Evolutionary conservation across 2,113 vertebrate species (phyloP), one percentile per base, ranked within the genome.

Genomic region (Morphnarchus princeps): DNA sequence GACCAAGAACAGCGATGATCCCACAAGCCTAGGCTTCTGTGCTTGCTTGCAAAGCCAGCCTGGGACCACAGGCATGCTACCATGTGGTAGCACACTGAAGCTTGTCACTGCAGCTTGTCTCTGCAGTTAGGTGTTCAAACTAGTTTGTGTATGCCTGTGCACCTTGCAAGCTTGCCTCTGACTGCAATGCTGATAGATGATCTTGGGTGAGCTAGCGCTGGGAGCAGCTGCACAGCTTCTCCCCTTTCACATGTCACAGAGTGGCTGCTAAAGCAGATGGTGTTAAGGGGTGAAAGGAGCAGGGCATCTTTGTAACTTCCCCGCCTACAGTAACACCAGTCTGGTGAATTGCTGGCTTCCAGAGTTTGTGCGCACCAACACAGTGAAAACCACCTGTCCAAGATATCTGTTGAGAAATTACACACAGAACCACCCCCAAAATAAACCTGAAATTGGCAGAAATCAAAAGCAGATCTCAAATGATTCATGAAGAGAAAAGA

Each of bases 401-500:
- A 26, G 12, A 0, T 16, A 40, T 15, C 63, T 29, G 32, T 4
- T 20, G 92, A 74, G 85, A 87, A 89, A 86, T 34, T 6, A 61
- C 67, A 7, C 22, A 0, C 31, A 12, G 73, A 94, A 32, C 86
- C 81, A 16, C 84, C 52, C 72, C 70, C 47, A 83, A 83, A 94
- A 31, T 71, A 84, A 95, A 91, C 42, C 20, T 16, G 29, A 82
- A 38, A 18, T 25, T 52, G 95, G 72, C 72, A 95, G 80, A 16
- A 91, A 91, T 45, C 69, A 24, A 16, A 24, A 21, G 24, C 26
- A 16, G 32, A 31, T 28, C 38, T 21, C 52, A 7, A 26, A 31
- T 65, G 83, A 84, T 95, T 89, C 89, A 82, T 1, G 3, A 49
- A 42, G 62, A 49, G 72, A 89, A 93, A 95, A 91, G 3, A 87